Evolutionary conservation across 92 coral and sea anemone species (phyloP).

Genomic region (Umimayanthus chanpuru): DNA sequence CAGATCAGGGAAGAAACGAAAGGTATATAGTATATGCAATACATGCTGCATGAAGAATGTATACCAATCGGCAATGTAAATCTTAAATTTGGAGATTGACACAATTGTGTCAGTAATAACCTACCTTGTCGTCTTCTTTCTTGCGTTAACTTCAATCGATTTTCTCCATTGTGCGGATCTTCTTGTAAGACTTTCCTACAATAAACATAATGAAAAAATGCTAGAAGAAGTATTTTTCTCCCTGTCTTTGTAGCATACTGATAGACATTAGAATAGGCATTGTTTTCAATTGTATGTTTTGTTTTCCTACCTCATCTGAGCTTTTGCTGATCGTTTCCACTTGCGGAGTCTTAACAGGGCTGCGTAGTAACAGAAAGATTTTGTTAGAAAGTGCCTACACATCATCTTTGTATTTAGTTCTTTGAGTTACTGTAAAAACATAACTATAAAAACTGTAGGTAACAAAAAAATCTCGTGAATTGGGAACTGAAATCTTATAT

Average conservation of each 20-base stretch:
- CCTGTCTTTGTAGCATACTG: not conserved
- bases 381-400: not conserved
- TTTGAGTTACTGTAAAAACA: not conserved
- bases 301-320: constrained; percentile 1
- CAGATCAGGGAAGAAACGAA: not conserved
- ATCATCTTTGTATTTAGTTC: not conserved
- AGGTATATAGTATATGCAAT: not conserved
- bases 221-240: not conserved
- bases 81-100: not conserved
- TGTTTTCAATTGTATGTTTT: not conserved
- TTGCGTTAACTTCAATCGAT: not conserved
- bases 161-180: not conserved
- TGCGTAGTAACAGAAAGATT: not conserved
- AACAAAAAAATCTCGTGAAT: not conserved
- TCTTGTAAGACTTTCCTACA: not conserved
- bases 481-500: not conserved
- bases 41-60: not conserved
- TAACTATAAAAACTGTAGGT: not conserved
- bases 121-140: not conserved
- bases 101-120: not conserved
- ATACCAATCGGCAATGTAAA: constrained; percentile 1
- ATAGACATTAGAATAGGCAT: not conserved
- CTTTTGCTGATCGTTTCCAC: not conserved
- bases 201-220: not conserved
- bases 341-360: not conserved